Evolutionary conservation across 2,113 vertebrate species (phyloP).

Genomic region (Festucalex cinctus): DNA sequence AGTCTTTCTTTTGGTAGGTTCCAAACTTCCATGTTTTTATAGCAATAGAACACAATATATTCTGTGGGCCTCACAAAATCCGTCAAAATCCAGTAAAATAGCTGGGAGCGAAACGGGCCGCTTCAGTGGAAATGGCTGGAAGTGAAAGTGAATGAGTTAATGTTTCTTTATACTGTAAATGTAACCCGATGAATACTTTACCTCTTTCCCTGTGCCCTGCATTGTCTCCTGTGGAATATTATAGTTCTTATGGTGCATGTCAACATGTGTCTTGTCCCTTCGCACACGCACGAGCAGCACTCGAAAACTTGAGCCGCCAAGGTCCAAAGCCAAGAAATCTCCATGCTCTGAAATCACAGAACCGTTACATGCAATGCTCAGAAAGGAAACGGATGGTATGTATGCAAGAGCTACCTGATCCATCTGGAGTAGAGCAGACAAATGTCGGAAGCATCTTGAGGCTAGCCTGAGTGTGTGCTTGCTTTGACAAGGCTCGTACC

Average conservation of each 20-base stretch:
- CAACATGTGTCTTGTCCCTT: constrained; percentile 79
- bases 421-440: constrained; percentile 87
- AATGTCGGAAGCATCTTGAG: constrained; percentile 96
- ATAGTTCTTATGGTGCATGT: constrained; percentile 99
- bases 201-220: constrained; percentile 94
- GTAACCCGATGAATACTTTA: constrained; percentile 35
- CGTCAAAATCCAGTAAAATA: too few relatives aligned
- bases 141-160: too few relatives aligned
- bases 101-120: too few relatives aligned
- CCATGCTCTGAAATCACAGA: constrained; percentile 81
- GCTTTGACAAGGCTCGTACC: constrained; percentile 76
- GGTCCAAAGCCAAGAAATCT: constrained; percentile 91
- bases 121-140: too few relatives aligned
- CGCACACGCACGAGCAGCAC: constrained; percentile 87
- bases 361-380: background rate
- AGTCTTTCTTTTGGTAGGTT: too few relatives aligned
- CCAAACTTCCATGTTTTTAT: too few relatives aligned
- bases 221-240: constrained; percentile 86
- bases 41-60: too few relatives aligned
- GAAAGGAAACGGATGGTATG: background rate
- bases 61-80: too few relatives aligned
- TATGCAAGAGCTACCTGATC: constrained; percentile 78
- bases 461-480: constrained; percentile 69
- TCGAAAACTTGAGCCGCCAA: constrained; percentile 93
- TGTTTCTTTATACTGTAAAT: too few relatives aligned